Percentiles rank a stretch among this genome's conserved stretches.
Conservation (phyloP, 2,888 invertebrate species). For the Allygus modestus region DNA sequence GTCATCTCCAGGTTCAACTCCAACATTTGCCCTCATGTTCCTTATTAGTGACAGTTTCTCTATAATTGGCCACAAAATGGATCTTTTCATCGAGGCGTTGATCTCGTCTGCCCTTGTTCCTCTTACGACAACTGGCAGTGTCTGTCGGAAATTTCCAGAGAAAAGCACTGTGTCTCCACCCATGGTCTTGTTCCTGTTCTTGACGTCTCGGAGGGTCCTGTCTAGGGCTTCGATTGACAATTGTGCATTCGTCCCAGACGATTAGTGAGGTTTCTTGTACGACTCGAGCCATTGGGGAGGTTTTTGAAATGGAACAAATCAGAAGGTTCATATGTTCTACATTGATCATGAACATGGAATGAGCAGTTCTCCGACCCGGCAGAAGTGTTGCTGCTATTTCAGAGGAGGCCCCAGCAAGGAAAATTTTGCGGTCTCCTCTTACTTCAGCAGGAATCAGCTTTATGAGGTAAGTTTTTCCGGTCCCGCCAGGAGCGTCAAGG, state of each 20-base stretch:
- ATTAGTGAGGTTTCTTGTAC: slow-evolving; percentile 22
- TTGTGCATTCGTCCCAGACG: slow-evolving; percentile 54
- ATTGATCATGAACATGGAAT: slow-evolving; percentile 44
- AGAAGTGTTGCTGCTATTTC: slow-evolving; percentile 24
- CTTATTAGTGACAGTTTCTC: background rate
- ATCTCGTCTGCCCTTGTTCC: slow-evolving; percentile 44
- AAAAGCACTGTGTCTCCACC: slow-evolving; percentile 39
- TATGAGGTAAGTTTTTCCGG: slow-evolving; percentile 48
- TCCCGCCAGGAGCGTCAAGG: slow-evolving; percentile 40
- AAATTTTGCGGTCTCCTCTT: slow-evolving; percentile 22
- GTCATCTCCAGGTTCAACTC: background rate
- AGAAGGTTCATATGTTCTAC: background rate
- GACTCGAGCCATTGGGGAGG: background rate
- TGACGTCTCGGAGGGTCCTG: slow-evolving; percentile 36
- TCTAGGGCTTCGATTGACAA: slow-evolving; percentile 25
- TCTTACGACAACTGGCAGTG: slow-evolving; percentile 42
- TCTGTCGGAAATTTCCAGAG: slow-evolving; percentile 33
- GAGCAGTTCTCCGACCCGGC: slow-evolving; percentile 13
- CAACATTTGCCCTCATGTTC: background rate
- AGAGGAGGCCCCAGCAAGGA: slow-evolving; percentile 25
- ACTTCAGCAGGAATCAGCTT: slow-evolving; percentile 9
- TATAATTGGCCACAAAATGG: slow-evolving; percentile 3
- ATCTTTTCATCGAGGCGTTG: slow-evolving; percentile 9
- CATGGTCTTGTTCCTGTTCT: background rate
- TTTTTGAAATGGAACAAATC: slow-evolving; percentile 24